Base-by-base conservation (phyloP, 2,888 invertebrate species). In the Ennomos quercinarius region DNA sequence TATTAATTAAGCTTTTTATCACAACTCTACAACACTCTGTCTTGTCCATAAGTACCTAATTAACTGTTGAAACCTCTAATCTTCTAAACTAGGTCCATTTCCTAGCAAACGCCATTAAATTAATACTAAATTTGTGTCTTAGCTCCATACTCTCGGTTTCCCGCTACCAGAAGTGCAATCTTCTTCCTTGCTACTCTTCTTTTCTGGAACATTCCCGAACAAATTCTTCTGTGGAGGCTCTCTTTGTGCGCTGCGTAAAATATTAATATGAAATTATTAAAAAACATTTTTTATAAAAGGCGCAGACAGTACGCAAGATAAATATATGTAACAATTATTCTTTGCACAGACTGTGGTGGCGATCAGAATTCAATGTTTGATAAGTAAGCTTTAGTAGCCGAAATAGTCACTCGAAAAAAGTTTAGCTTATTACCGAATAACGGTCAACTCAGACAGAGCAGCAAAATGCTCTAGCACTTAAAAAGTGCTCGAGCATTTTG, bases 131-230 rank as follows among this genome's bases (percentile, higher is more conserved):
- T n/a, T 47, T 48, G 55, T 52, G 47, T 71, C 5, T 72, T 81
- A 87, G 70, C 86, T 87, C 81, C 87, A 88, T 65, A 86, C 79
- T 38, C 74, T 72, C 2, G 87, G 84, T 67, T 86, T 86, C 9
- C 73, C 71, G 27, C 84, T 78, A 1, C 82, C 83, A 0, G 87
- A 87, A 0, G 81, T 70, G 50, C 87, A 86, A 10, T 79, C 73
- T 44, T 80, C 78, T 50, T 70, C 85, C 74, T 80, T 85, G 77
- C 64, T 66, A 54, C 11, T 50, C 48, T 35, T 47, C 57, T 13
- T 59, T 49, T 36, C 57, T 66, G 43, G 70, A 43, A 68, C 73
- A 41, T 72, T 73, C 40, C 84, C 83, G 61, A 89, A 84, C 42
- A 83, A 52, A 60, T 77, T 78, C 72, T 71, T 77, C 74, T 77